Conservation (phyloP, 2,797 vertebrate species). For the Ciconia nigra region DNA sequence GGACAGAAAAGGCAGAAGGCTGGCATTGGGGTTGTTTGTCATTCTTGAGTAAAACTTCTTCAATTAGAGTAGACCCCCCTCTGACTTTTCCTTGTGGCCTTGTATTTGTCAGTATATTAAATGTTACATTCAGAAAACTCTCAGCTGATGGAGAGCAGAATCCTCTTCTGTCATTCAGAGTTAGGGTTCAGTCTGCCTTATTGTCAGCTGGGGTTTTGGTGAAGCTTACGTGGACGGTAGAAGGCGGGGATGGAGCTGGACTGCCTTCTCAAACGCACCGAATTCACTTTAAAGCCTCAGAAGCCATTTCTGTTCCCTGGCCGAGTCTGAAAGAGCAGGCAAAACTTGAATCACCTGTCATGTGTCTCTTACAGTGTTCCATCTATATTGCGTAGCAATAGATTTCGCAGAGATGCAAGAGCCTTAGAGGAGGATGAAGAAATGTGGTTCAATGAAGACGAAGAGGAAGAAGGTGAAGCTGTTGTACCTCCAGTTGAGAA, state of each 20-base stretch:
- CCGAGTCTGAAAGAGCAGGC: background rate
- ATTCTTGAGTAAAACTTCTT: background rate
- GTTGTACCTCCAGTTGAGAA: conserved; percentile 85
- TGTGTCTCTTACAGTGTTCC: conserved; percentile 78
- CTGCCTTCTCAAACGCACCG: background rate
- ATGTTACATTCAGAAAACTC: background rate
- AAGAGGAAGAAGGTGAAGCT: conserved; percentile 91
- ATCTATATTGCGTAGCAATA: conserved; percentile 81
- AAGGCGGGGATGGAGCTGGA: background rate
- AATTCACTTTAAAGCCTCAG: background rate
- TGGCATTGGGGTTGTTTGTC: background rate
- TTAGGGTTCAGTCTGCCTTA: background rate
- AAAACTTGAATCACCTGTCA: background rate
- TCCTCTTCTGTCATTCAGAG: background rate
- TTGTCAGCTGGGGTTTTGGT: too few relatives aligned
- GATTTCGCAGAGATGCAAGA: conserved; percentile 92
- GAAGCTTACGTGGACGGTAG: background rate
- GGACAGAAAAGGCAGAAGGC: background rate
- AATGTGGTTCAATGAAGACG: conserved; percentile 97
- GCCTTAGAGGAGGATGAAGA: conserved; percentile 95
- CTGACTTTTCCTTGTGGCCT: background rate
- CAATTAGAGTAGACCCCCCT: background rate
- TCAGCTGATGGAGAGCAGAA: background rate
- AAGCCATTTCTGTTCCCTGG: background rate
- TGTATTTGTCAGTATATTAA: background rate